Percentiles rank a stretch among this genome's conserved stretches.
Evolutionary conservation across 2,113 vertebrate genomes (phyloP).

Genomic region (Cinclus cinclus): DNA sequence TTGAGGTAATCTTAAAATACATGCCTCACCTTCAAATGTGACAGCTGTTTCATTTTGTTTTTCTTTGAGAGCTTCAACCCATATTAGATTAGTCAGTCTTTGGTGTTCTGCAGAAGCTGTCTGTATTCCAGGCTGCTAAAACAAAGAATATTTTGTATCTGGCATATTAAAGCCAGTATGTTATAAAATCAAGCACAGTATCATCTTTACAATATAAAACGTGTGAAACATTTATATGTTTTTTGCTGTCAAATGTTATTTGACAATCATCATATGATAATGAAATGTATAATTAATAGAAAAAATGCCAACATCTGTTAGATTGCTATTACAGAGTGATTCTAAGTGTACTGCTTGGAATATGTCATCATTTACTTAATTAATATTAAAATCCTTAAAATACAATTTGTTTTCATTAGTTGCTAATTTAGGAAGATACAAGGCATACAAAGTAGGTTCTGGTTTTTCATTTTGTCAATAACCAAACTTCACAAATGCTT

Average conservation of each 20-base stretch:
- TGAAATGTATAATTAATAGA: constrained; percentile 86
- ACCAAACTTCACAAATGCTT: constrained; percentile 59
- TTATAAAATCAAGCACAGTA: constrained; percentile 65
- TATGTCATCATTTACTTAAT: constrained; percentile 80
- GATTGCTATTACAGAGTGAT: constrained; percentile 76
- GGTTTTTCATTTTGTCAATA: constrained; percentile 33
- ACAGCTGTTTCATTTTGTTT: background rate
- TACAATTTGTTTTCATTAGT: constrained; percentile 81
- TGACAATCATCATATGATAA: constrained; percentile 84
- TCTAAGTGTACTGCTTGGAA: constrained; percentile 75
- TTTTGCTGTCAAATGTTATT: constrained; percentile 77
- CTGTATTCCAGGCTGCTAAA: constrained; percentile 33
- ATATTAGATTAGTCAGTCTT: constrained; percentile 24
- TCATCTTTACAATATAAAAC: constrained; percentile 56
- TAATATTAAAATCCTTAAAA: constrained; percentile 82
- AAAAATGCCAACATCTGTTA: constrained; percentile 87
- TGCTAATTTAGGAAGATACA: constrained; percentile 69
- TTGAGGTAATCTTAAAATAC: constrained; percentile 37
- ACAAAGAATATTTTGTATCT: constrained; percentile 48
- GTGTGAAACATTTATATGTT: constrained; percentile 68
- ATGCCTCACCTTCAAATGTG: constrained; percentile 19
- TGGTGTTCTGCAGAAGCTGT: constrained; percentile 2
- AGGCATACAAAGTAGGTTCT: constrained; percentile 55
- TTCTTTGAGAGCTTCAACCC: background rate
- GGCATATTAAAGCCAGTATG: constrained; percentile 45